Conservation (phyloP, 2,113 vertebrate species). For the Lamprotornis superbus region DNA sequence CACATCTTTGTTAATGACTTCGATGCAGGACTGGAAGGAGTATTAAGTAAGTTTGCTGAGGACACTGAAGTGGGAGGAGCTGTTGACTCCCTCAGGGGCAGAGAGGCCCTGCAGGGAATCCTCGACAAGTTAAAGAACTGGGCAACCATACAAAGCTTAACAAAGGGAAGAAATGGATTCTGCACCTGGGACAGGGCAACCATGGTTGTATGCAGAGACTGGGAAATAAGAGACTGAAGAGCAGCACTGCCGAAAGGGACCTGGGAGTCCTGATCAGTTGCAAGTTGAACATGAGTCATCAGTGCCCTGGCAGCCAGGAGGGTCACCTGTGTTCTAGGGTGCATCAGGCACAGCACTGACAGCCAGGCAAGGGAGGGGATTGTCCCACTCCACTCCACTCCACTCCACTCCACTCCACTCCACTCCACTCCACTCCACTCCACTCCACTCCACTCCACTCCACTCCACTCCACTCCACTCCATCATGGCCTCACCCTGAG, state of each 20-base stretch:
- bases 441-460: no score
- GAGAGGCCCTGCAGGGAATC: background rate
- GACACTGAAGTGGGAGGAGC: background rate
- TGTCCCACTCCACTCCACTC: background rate
- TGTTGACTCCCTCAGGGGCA: background rate
- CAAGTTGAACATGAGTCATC: accelerated
- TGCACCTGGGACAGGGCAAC: background rate
- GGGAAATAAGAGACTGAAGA: background rate
- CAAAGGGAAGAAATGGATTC: background rate
- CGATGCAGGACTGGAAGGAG: background rate
- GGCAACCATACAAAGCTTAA: background rate
- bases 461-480: accelerated
- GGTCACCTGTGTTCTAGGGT: accelerated
- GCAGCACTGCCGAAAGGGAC: background rate
- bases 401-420: no score
- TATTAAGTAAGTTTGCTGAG: background rate
- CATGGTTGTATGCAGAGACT: background rate
- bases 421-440: accelerated
- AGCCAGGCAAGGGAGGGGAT: accelerated
- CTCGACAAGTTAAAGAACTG: background rate
- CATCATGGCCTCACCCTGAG: no score
- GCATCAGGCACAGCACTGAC: accelerated
- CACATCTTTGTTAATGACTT: background rate
- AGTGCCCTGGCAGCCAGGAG: background rate
- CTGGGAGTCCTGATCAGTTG: accelerated